phyloP scores from a whole-genome alignment of 2,797 vertebrate genomes.

The Lophius americanus region DNA sequence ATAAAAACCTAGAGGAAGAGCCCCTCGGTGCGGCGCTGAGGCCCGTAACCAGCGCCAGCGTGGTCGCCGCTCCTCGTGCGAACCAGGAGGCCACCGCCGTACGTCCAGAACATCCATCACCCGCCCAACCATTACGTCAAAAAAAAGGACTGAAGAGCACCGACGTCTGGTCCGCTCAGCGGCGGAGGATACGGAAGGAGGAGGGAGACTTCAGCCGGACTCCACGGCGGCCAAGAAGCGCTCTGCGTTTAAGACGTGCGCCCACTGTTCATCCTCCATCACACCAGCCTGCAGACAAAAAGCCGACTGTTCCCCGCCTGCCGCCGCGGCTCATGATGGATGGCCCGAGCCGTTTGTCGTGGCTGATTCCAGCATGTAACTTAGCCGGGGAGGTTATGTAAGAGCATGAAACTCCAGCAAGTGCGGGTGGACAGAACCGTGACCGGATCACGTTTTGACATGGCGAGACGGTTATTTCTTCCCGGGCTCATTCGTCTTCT shows the following conservation, averaged over 20 bases:
- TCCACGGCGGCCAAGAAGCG: constrained; percentile 16
- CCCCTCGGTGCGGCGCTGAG: neutral
- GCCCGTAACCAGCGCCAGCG: neutral
- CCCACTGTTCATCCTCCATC: constrained; percentile 70
- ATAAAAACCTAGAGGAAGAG: neutral
- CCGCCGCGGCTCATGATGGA: constrained; percentile 64
- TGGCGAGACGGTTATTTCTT: constrained; percentile 22
- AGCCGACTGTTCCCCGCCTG: constrained; percentile 61
- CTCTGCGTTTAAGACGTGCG: constrained; percentile 52
- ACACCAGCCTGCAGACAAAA: constrained; percentile 68
- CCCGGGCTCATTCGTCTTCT: constrained; percentile 41
- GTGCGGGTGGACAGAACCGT: constrained; percentile 35
- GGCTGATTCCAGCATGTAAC: constrained; percentile 40
- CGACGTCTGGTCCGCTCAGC: no score
- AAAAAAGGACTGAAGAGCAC: no score
- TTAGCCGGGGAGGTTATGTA: constrained; percentile 40
- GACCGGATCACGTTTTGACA: constrained; percentile 37
- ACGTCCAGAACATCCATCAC: no score
- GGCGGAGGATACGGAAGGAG: constrained; percentile 12
- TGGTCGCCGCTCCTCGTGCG: no score
- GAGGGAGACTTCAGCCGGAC: constrained; percentile 40
- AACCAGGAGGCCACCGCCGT: no score
- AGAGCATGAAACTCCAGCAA: constrained; percentile 51
- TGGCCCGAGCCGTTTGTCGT: constrained; percentile 52
- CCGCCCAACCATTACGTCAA: no score